Evolutionary conservation across 2,888 invertebrate genomes (phyloP).

Genomic region (Heliconius hortense): DNA sequence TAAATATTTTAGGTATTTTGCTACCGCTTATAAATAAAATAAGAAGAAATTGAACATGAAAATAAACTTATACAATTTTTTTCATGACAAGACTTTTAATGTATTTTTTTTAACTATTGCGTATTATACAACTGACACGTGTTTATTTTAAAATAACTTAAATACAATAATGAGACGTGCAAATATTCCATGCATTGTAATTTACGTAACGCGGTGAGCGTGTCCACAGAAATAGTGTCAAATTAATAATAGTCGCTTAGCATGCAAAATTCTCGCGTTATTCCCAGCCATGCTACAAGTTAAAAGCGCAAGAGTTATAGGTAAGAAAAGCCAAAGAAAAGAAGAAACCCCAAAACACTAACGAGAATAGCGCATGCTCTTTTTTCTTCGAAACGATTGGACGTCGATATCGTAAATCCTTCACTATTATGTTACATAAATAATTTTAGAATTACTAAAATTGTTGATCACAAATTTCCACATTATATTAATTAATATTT

Average conservation of each 20-base stretch:
- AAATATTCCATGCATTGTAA: constrained; percentile 33
- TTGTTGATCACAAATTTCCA: not conserved
- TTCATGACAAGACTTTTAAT: not conserved
- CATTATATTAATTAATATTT: not conserved
- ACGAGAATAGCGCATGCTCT: not conserved
- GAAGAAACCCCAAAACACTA: not conserved
- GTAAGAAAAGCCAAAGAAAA: not conserved
- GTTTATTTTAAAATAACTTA: constrained; percentile 8
- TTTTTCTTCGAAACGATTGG: not conserved
- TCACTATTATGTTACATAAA: not conserved
- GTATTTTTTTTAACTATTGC: not conserved
- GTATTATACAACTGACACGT: constrained; percentile 7
- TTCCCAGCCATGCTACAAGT: constrained; percentile 29
- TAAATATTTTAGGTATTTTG: not conserved
- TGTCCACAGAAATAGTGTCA: constrained; percentile 50
- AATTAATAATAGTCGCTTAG: constrained; percentile 48
- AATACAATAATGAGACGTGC: constrained; percentile 26
- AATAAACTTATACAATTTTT: not conserved
- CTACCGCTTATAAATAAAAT: not conserved
- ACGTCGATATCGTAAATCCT: not conserved
- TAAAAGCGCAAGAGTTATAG: constrained; percentile 16
- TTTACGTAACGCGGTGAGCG: constrained; percentile 33
- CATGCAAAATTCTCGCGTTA: constrained; percentile 31
- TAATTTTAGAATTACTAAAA: not conserved
- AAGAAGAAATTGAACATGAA: not conserved